phyloP scores from a whole-genome alignment of 1,140 invertebrate genomes.

The Drosophila erecta region DNA sequence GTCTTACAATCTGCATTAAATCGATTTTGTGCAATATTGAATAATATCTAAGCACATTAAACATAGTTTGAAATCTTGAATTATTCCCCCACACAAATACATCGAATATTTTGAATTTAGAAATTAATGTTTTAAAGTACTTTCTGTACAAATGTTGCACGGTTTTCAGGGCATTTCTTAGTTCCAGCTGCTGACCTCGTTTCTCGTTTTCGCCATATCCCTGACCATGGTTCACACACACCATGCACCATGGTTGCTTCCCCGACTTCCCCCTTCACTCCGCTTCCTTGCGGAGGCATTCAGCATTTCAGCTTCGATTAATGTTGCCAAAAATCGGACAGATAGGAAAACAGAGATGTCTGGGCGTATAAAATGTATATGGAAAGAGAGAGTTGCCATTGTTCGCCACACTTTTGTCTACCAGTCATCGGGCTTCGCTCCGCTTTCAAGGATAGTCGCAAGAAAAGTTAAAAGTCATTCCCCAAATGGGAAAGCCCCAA shows the following conservation, averaged over 20 bases:
- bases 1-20: not conserved
- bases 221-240: conserved; percentile 32
- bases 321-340: conserved; percentile 50
- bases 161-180: not conserved
- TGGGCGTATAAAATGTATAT: not conserved
- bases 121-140: too few species aligned
- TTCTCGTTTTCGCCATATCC: conserved; percentile 4
- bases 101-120: too few species aligned
- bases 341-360: not conserved
- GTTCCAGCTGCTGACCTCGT: conserved; percentile 24
- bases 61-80: too few species aligned
- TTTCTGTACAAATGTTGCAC: not conserved
- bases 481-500: not conserved
- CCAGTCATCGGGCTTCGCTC: conserved; percentile 40
- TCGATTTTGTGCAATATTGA: not conserved
- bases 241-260: conserved; percentile 52
- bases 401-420: conserved; percentile 50
- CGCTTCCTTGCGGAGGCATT: conserved; percentile 30
- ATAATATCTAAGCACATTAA: too few species aligned
- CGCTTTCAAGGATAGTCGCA: conserved; percentile 20
- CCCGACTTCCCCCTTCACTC: conserved; percentile 38
- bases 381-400: conserved; percentile 16
- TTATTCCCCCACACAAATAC: not conserved
- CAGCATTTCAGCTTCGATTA: conserved; percentile 69
- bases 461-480: conserved; percentile 29